Evolutionary conservation across 2,797 vertebrate genomes (phyloP).

Genomic region (Gymnocypris eckloni): DNA sequence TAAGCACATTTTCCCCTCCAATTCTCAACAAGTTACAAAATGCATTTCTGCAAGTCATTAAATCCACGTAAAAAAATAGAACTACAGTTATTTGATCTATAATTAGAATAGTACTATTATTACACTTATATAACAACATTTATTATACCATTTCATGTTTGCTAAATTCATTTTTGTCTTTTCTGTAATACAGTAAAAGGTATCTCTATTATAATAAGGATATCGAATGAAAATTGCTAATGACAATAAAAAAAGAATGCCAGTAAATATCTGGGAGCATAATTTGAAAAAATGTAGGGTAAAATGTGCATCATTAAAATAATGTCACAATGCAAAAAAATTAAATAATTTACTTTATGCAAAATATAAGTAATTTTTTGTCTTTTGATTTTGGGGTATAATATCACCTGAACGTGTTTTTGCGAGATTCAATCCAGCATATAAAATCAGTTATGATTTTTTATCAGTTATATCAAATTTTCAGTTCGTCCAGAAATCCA

Average conservation of each 20-base stretch:
- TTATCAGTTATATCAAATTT: no score
- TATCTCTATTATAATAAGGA: background rate
- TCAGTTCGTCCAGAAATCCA: background rate
- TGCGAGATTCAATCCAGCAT: background rate
- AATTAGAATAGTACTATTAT: background rate
- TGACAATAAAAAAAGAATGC: background rate
- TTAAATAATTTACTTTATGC: background rate
- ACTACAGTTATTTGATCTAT: background rate
- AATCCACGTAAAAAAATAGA: no score
- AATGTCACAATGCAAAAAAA: background rate
- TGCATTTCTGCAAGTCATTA: no score
- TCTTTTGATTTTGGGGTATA: background rate
- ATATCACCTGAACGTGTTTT: background rate
- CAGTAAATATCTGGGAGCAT: background rate
- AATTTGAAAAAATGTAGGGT: background rate
- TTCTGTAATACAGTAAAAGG: background rate
- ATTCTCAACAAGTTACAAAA: no score
- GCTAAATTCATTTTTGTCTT: background rate
- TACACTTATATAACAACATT: no score
- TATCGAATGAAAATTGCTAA: background rate
- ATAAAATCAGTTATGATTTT: no score
- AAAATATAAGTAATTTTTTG: fast-evolving
- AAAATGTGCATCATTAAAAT: background rate
- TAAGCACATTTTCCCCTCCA: background rate
- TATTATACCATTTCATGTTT: no score